Evolutionary conservation across 92 coral and sea anemone genomes (phyloP).

Genomic region (Porites cylindrica): DNA sequence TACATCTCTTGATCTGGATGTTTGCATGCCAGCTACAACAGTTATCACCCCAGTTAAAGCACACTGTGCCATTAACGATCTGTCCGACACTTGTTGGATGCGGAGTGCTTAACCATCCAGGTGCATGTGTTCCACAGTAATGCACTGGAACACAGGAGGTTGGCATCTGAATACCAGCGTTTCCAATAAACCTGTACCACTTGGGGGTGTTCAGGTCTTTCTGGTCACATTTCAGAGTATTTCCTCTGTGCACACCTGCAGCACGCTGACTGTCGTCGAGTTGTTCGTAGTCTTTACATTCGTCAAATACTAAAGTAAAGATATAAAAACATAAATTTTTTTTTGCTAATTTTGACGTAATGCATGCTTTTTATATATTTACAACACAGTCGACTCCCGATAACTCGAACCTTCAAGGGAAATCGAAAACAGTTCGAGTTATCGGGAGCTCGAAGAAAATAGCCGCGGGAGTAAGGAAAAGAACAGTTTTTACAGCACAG

Average conservation of each 20-base stretch:
- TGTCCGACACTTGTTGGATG: slow-evolving; percentile 18
- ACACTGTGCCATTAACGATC: slow-evolving; percentile 48
- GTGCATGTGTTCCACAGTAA: not conserved
- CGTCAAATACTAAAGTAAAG: not conserved
- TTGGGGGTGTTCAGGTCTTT: not conserved
- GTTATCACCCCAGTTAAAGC: slow-evolving; percentile 45
- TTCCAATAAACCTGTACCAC: slow-evolving; percentile 80
- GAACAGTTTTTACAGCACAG: too few relatives aligned
- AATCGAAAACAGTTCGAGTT: too few relatives aligned
- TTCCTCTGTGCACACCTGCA: slow-evolving; percentile 2
- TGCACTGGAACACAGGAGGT: slow-evolving; percentile 43
- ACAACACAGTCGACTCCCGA: too few relatives aligned
- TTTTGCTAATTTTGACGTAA: too few relatives aligned
- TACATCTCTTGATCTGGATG: slow-evolving; percentile 52
- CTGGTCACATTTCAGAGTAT: too few relatives aligned
- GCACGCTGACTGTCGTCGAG: slow-evolving; percentile 39
- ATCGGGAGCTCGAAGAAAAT: too few relatives aligned
- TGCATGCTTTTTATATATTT: too few relatives aligned
- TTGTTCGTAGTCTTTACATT: slow-evolving; percentile 22
- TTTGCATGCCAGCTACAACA: slow-evolving; percentile 45
- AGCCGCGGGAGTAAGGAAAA: too few relatives aligned
- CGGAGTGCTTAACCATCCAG: too few relatives aligned
- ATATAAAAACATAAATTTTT: too few relatives aligned
- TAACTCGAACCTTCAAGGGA: too few relatives aligned
- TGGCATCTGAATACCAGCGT: slow-evolving; percentile 69